Evolutionary conservation across 1,140 invertebrate species (phyloP).

Genomic region (Lanistes nyassanus): DNA sequence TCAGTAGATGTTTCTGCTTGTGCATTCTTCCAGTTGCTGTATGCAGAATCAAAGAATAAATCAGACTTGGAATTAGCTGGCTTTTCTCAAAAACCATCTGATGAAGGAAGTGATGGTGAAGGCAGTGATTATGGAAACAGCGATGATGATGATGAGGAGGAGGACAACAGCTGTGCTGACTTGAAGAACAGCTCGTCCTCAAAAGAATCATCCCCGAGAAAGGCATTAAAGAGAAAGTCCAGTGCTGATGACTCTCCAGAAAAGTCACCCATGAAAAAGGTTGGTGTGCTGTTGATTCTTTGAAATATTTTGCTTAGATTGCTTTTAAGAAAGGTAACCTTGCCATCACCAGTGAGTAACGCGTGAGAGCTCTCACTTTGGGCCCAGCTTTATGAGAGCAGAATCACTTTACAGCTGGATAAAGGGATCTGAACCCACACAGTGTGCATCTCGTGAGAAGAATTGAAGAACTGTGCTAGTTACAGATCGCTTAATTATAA

Average conservation of each 20-base stretch:
- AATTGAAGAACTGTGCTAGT: too few relatives aligned
- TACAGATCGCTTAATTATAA: too few relatives aligned
- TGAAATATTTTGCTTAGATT: too few relatives aligned
- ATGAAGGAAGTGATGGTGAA: conserved; percentile 31
- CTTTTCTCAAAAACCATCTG: conserved; percentile 38
- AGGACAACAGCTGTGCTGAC: conserved; percentile 22
- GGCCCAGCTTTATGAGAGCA: too few relatives aligned
- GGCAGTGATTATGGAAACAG: conserved; percentile 29
- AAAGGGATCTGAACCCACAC: too few relatives aligned
- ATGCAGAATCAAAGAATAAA: conserved; percentile 61
- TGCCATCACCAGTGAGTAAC: too few relatives aligned
- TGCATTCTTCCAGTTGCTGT: conserved; percentile 49
- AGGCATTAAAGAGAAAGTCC: conserved; percentile 25
- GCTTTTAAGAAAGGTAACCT: too few relatives aligned
- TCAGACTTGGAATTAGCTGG: conserved; percentile 51
- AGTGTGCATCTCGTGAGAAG: too few relatives aligned
- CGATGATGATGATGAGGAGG: conserved; percentile 29
- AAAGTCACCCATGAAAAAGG: conserved; percentile 15
- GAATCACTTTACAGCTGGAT: too few relatives aligned
- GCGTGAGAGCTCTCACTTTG: too few relatives aligned
- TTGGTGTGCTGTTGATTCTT: not conserved
- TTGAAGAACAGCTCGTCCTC: conserved; percentile 10
- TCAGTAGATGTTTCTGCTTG: too few relatives aligned
- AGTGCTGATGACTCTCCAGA: conserved; percentile 17
- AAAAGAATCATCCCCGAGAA: conserved; percentile 1